A percentile compares a stretch with the other conserved stretches of the same genome.
Evolutionary conservation across 2,888 invertebrate genomes (phyloP).

Genomic region (Hofmannophila pseudospretella): DNA sequence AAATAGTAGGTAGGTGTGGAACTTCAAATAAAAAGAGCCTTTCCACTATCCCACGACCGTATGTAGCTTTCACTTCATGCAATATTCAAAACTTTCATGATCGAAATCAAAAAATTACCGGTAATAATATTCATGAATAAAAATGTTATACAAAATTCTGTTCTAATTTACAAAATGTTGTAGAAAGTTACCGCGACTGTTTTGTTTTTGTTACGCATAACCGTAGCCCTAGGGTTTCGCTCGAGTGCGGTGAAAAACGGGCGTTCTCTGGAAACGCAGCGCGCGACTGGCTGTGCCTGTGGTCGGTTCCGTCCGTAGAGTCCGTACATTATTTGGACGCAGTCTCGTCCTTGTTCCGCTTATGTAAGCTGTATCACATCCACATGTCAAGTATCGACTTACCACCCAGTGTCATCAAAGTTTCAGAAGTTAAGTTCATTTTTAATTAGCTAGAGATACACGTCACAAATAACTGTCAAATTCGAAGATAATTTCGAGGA

Average conservation of each 20-base stretch:
- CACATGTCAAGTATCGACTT: conserved; percentile 32
- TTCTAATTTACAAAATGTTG: background rate
- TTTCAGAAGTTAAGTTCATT: conserved; percentile 28
- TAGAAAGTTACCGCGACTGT: conserved; percentile 7
- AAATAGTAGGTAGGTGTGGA: too few relatives aligned
- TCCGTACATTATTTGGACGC: conserved; percentile 7
- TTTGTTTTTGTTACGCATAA: background rate
- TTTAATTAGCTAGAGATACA: too few relatives aligned
- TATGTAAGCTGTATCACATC: conserved; percentile 23
- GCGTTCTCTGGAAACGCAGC: conserved; percentile 45
- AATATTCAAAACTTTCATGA: conserved; percentile 49
- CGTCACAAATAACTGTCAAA: too few relatives aligned
- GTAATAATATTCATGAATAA: background rate
- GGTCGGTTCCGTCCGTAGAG: too few relatives aligned
- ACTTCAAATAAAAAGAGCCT: conserved; percentile 23
- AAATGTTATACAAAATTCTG: too few relatives aligned
- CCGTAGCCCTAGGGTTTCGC: background rate
- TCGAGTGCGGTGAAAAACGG: conserved; percentile 27
- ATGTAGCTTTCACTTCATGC: conserved; percentile 35
- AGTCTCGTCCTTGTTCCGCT: conserved; percentile 20
- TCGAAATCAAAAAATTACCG: background rate
- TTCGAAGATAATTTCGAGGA: too few relatives aligned
- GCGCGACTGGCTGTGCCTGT: conserved; percentile 49
- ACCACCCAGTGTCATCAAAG: conserved; percentile 25
- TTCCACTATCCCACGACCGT: conserved; percentile 23